Evolutionary conservation across 2,113 vertebrate species (phyloP), one percentile per base, ranked within the genome.

Genomic region (Carassius gibelio): DNA sequence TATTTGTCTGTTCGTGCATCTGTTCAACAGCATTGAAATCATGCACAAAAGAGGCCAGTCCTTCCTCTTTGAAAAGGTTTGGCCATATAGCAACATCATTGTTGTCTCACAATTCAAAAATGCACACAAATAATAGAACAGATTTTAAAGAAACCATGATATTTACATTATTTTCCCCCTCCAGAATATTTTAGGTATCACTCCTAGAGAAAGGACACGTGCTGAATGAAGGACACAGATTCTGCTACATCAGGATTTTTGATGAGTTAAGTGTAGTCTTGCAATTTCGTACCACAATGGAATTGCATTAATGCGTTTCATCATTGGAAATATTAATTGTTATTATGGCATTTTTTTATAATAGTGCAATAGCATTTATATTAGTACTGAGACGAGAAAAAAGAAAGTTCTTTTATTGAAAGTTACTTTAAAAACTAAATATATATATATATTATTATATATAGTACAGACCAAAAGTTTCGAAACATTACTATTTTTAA

Each of bases 1-100:
- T 48, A 83, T n/a, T 69, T 72, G 52, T 87, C n/a, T 75, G 72
- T 75, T 50, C 42, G 62, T 0, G 23, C 30, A 69, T 69, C 30
- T 69, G 66, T 68, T 34, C 26, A 34, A 61, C 59, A 61, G 21
- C 59, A 62, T 8, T 62, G n/a, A 62, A 62, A 62, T 78, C 59
- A 55, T 38, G 6, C 6, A 8, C 3, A 11, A 50, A n/a, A 81
- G 38, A 30, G 34, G n/a, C 11, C 36, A 66, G 11, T 13, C 30
- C 8, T 69, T 69, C 66, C 17, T 69, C 15, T 69, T 36, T 17
- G 8, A 26, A 17, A 36, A 34, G n/a, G 21, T 62, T 26, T 13
- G 1, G n/a, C 61, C 59, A 23, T 55, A 5, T 55, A 55, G 14
- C 52, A 55, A 15, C 4, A 15, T 15, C 14, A 55, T 55, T 10